A percentile compares a stretch with the other conserved stretches of the same genome.
phyloP scores from a whole-genome alignment of 2,888 invertebrate genomes.

The Drosophila nr. perissopoda region DNA sequence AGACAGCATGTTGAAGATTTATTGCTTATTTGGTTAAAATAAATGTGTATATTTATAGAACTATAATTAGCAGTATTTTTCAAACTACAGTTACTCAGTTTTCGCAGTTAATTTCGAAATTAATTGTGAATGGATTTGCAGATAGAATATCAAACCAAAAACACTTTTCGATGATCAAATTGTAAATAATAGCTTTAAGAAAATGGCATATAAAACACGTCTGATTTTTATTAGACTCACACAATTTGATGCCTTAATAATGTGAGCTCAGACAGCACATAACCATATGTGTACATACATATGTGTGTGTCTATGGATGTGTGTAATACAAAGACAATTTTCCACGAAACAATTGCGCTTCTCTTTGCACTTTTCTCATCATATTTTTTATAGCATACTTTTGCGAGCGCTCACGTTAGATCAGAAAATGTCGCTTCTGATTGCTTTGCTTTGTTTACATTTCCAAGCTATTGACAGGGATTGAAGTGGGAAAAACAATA shows the following conservation, averaged over 20 bases:
- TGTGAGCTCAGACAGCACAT: constrained; percentile 10
- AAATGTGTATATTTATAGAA: neutral
- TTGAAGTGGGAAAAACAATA: constrained; percentile 57
- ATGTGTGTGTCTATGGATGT: neutral
- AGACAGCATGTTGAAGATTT: neutral
- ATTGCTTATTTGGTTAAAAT: neutral
- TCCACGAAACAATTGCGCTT: constrained; percentile 28
- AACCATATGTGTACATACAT: neutral
- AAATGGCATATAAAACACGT: constrained; percentile 2
- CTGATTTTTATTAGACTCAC: constrained; percentile 5
- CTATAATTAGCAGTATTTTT: neutral
- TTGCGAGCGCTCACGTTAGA: constrained; percentile 64
- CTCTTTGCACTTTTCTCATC: constrained; percentile 58
- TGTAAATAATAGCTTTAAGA: neutral
- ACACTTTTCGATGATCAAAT: neutral
- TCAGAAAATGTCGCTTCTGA: constrained; percentile 71
- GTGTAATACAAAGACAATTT: neutral
- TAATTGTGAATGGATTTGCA: neutral
- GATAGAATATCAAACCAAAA: neutral
- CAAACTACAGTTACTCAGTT: neutral
- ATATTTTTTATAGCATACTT: constrained; percentile 79
- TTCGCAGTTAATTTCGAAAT: neutral
- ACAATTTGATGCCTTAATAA: constrained; percentile 31
- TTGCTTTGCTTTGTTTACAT: constrained; percentile 79
- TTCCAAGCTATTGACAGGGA: constrained; percentile 66